Conservation (phyloP, 1,140 invertebrate genomes). For the Vanessa atalanta region DNA sequence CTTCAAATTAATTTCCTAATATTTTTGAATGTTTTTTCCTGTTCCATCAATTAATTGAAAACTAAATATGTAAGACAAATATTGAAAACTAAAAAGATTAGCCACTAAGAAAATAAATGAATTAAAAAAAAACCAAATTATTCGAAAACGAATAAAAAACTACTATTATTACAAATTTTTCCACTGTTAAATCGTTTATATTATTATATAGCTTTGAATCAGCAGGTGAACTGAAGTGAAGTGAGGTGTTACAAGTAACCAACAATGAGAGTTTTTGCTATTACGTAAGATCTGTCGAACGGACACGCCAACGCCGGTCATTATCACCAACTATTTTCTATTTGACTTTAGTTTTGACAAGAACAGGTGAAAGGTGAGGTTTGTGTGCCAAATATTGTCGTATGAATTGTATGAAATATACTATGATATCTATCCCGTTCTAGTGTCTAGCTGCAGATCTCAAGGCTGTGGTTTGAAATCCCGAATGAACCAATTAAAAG, state of each 20-base stretch:
- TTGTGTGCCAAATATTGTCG: conserved; percentile 1
- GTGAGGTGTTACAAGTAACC: conserved; percentile 30
- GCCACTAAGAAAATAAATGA: too few relatives aligned
- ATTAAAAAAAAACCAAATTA: too few relatives aligned
- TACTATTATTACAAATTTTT: neutral
- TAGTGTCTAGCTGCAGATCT: too few relatives aligned
- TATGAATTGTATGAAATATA: neutral
- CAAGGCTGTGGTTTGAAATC: too few relatives aligned
- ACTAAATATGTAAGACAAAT: too few relatives aligned
- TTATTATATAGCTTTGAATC: conserved; percentile 3
- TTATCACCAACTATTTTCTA: conserved; percentile 50
- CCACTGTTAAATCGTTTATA: neutral
- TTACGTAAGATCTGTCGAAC: conserved; percentile 46
- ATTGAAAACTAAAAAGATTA: too few relatives aligned
- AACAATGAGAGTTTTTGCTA: conserved; percentile 43
- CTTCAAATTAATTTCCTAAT: too few relatives aligned
- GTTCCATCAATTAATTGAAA: too few relatives aligned
- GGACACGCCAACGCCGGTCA: conserved; percentile 50
- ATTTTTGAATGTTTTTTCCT: too few relatives aligned
- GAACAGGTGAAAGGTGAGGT: conserved; percentile 36
- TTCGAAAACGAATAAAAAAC: neutral
- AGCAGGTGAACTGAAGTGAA: conserved; percentile 32
- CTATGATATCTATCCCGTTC: too few relatives aligned
- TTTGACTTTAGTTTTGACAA: conserved; percentile 39
- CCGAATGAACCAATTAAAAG: too few relatives aligned